Evolutionary conservation across 1,140 invertebrate species (phyloP).

Genomic region (Octopus bimaculoides): DNA sequence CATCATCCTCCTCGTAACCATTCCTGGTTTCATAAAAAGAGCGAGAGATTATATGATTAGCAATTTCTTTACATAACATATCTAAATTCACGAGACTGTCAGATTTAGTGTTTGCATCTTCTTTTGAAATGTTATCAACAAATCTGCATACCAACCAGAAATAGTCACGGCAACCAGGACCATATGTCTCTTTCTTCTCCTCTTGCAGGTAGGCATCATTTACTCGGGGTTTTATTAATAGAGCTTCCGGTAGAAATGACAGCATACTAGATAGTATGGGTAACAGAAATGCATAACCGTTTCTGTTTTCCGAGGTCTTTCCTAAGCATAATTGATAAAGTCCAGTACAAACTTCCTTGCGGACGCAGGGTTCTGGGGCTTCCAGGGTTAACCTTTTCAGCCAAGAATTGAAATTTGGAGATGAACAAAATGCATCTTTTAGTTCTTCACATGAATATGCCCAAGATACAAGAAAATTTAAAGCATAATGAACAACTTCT

Average conservation of each 20-base stretch:
- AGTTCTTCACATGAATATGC: constrained; percentile 73
- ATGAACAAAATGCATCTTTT: constrained; percentile 66
- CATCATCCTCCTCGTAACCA: constrained; percentile 79
- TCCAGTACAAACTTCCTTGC: constrained; percentile 84
- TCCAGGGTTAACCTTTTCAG: constrained; percentile 75
- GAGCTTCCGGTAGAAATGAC: constrained; percentile 75
- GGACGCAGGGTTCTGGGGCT: constrained; percentile 80
- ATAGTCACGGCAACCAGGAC: constrained; percentile 88
- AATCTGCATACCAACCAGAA: constrained; percentile 87
- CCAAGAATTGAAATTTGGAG: constrained; percentile 69
- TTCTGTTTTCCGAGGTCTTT: constrained; percentile 62
- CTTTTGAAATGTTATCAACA: constrained; percentile 65
- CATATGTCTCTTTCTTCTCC: constrained; percentile 80
- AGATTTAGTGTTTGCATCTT: constrained; percentile 60
- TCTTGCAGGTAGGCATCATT: constrained; percentile 31
- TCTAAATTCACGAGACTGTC: constrained; percentile 71
- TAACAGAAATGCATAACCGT: constrained; percentile 64
- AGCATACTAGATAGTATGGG: constrained; percentile 78
- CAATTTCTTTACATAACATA: constrained; percentile 72
- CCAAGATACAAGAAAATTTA: constrained; percentile 80
- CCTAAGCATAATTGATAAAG: constrained; percentile 83
- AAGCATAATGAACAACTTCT: constrained; percentile 72
- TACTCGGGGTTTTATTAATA: constrained; percentile 74
- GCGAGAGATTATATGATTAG: constrained; percentile 71
- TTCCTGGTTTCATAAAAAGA: constrained; percentile 81